These are phyloP conservation scores for Ormia ochracea DNA, from an alignment of 2,888 invertebrate species.

Conservation along the genomic window DNA sequence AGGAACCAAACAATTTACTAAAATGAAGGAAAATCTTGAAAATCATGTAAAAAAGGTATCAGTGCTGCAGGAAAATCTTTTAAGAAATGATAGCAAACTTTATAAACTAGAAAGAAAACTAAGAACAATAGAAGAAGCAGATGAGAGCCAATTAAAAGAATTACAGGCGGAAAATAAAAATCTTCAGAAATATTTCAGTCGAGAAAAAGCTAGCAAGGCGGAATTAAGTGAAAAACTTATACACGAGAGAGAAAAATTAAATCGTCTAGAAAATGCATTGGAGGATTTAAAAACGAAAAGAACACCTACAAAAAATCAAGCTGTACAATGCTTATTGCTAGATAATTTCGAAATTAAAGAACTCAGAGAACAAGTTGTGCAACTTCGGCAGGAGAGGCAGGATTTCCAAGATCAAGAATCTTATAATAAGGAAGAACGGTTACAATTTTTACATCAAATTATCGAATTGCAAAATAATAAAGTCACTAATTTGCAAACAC, in stretches of 20 bases:
- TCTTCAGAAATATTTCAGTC: conserved; percentile 17
- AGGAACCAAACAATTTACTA: conserved; percentile 1
- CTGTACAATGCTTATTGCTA: conserved; percentile 29
- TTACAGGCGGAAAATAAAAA: conserved; percentile 20
- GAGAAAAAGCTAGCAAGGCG: conserved; percentile 10
- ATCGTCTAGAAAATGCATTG: conserved; percentile 21
- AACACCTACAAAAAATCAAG: conserved; percentile 20
- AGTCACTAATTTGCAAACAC: conserved; percentile 67
- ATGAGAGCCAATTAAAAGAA: background rate
- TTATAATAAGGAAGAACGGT: conserved; percentile 49
- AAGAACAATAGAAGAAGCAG: background rate
- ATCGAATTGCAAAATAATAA: conserved; percentile 70
- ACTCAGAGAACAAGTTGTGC: conserved; percentile 11
- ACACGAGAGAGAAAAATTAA: conserved; percentile 42
- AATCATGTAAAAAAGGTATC: conserved; percentile 4
- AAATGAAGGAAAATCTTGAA: background rate
- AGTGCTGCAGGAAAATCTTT: conserved; percentile 12
- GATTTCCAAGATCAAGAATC: background rate
- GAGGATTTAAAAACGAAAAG: conserved; percentile 15
- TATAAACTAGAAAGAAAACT: conserved; percentile 48
- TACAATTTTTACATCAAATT: conserved; percentile 67
- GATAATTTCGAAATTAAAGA: conserved; percentile 1
- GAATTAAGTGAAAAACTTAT: conserved; percentile 25
- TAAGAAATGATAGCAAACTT: conserved; percentile 40
- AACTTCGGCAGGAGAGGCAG: conserved; percentile 18